Conservation (phyloP, 2,113 vertebrate genomes). For the Psilopogon haemacephalus region DNA sequence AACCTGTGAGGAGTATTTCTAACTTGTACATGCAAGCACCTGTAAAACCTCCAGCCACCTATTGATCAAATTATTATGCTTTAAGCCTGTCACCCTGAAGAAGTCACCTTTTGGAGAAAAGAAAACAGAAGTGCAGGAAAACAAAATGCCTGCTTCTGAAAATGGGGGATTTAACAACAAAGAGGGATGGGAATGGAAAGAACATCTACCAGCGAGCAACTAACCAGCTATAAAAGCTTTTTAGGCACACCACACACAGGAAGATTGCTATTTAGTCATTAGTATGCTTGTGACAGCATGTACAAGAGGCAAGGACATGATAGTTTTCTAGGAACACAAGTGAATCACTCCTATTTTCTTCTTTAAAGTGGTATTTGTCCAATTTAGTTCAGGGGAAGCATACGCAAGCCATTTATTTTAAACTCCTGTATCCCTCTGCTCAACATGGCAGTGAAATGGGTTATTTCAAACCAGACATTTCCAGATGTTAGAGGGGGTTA, state of each 20-base stretch:
- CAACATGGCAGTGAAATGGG: background rate
- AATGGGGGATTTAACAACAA: background rate
- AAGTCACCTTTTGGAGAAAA: background rate
- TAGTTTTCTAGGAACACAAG: background rate
- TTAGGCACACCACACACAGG: background rate
- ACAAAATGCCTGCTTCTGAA: background rate
- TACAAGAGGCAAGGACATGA: background rate
- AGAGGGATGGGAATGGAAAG: background rate
- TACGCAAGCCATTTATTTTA: background rate
- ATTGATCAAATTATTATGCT: background rate
- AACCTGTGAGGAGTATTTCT: background rate
- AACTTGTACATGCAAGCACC: background rate
- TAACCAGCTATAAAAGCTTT: background rate
- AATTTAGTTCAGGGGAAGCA: background rate
- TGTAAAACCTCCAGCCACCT: background rate
- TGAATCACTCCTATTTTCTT: background rate
- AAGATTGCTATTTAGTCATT: slow-evolving; percentile 23
- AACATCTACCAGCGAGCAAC: background rate
- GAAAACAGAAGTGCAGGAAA: background rate
- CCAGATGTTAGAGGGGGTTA: background rate
- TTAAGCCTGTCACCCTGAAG: background rate
- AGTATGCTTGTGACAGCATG: background rate
- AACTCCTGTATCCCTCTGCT: background rate
- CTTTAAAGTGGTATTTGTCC: background rate
- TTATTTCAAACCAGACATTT: background rate